Conservation (phyloP, 2,797 vertebrate species). For the Chelon auratus region DNA sequence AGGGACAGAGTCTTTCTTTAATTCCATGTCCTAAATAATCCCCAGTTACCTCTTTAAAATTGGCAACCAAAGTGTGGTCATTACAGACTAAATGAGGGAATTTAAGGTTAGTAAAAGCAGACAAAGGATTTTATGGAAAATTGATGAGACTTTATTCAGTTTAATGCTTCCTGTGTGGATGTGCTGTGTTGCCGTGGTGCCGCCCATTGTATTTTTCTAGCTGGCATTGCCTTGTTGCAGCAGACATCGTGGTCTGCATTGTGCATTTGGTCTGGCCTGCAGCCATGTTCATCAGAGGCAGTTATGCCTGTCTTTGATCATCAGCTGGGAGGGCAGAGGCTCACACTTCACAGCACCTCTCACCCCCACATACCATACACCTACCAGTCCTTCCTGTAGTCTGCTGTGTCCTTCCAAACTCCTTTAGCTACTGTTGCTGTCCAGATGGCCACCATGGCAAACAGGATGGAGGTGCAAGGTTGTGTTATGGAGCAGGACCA, state of each 20-base stretch:
- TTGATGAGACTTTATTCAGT: conserved; percentile 42
- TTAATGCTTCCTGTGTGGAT: conserved; percentile 47
- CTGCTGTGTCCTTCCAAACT: conserved; percentile 70
- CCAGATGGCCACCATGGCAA: conserved; percentile 55
- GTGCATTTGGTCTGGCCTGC: conserved; percentile 65
- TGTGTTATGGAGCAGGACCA: neutral
- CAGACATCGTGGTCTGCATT: conserved; percentile 50
- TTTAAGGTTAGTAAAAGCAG: conserved; percentile 54
- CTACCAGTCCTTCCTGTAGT: conserved; percentile 55
- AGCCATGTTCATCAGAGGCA: conserved; percentile 71
- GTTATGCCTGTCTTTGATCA: conserved; percentile 82
- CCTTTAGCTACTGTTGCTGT: conserved; percentile 53
- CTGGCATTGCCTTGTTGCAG: conserved; percentile 43
- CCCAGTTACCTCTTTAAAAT: conserved; percentile 51
- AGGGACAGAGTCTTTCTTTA: conserved; percentile 61
- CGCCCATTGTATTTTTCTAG: conserved; percentile 36
- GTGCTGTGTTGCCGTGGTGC: conserved; percentile 13
- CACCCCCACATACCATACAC: conserved; percentile 48
- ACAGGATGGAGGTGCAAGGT: conserved; percentile 1
- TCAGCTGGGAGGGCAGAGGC: conserved; percentile 72
- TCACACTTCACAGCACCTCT: conserved; percentile 80
- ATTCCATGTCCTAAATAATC: conserved; percentile 65
- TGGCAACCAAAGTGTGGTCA: conserved; percentile 49
- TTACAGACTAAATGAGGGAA: conserved; percentile 52
- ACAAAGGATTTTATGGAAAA: conserved; percentile 57